Evolutionary conservation across 2,113 vertebrate species (phyloP), one percentile per base, ranked within the genome.

Genomic region (Sinocyclocheilus rhinocerous): DNA sequence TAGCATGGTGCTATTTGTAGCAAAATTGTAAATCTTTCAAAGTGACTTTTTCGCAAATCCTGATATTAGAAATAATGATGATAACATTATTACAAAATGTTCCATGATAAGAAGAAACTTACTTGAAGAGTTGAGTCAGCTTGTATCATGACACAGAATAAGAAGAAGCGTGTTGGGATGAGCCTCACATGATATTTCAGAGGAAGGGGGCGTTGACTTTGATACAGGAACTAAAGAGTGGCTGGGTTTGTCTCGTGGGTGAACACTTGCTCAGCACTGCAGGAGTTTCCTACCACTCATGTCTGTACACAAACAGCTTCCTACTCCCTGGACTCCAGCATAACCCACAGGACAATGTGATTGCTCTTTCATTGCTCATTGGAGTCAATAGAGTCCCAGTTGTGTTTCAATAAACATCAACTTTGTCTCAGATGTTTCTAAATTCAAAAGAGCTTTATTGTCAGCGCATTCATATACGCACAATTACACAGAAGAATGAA

Each of bases 191-290:
- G 79, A 81, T 67, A 29, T 48, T 42, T 26, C 8, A 81, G 59
- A 81, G 59, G 79, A 81, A 67, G 79, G 15, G 18, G 59, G 79
- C 1, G 59, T 67, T 24, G 13, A 26, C 39, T 5, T 3, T 65
- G 8, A 24, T 61, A 67, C 59, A 67, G 79, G 79, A 81, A 81
- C 79, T 65, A 10, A 45, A 45, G 78, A 45, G 42, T 3, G 4
- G 1, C 13, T 29, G 13, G 24, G 39, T 18, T 48, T 45, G 79
- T 65, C 59, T 42, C n/a, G 36, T 81, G 79, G 59, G 59, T 18
- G 16, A 24, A 81, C 61, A 81, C 79, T 81, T 81, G n/a, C 39
- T 81, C 36, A 81, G 79, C 78, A 81, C 59, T 48, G 15, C 78
- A 48, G 59, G 39, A 81, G 59, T 39, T 65, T 81, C 39, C 39